A percentile compares a stretch with the other conserved stretches of the same genome.
phyloP scores from a whole-genome alignment of 2,888 invertebrate genomes.

The Torymus auratus region DNA sequence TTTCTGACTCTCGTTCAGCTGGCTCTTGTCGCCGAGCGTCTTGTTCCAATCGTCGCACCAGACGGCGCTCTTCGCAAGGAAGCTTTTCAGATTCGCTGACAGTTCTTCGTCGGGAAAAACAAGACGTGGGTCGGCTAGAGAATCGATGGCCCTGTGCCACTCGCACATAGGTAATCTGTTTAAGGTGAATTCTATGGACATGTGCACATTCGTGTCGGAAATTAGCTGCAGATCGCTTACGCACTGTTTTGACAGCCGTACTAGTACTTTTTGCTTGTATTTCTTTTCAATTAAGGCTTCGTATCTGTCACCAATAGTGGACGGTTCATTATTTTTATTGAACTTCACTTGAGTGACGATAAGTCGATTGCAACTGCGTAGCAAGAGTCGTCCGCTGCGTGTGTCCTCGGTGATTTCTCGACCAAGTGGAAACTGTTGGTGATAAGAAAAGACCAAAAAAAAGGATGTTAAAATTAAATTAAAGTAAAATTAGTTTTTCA shows the following conservation, averaged over 20 bases:
- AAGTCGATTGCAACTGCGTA: constrained; percentile 86
- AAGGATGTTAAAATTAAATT: too few species aligned
- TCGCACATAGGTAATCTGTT: constrained; percentile 89
- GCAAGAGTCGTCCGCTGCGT: constrained; percentile 86
- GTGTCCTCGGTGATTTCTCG: constrained; percentile 90
- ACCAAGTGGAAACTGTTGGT: constrained; percentile 80
- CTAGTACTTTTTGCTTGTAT: constrained; percentile 86
- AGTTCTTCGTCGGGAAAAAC: constrained; percentile 80
- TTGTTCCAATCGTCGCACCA: constrained; percentile 46
- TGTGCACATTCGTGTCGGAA: constrained; percentile 82
- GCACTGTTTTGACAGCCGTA: constrained; percentile 83
- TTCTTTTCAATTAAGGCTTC: constrained; percentile 89
- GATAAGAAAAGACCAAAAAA: too few species aligned
- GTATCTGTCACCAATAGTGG: constrained; percentile 74
- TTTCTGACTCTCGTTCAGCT: constrained; percentile 86
- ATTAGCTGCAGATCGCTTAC: constrained; percentile 82
- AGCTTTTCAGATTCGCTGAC: neutral
- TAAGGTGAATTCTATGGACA: constrained; percentile 88
- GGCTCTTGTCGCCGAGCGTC: constrained; percentile 78
- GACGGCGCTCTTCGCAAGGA: neutral
- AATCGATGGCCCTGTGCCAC: constrained; percentile 90
- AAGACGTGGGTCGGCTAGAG: constrained; percentile 83
- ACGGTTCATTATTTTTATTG: constrained; percentile 15
- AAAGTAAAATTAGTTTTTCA: too few species aligned
- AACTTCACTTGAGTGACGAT: constrained; percentile 75